Evolutionary conservation across 1,140 invertebrate species (phyloP), one percentile per base, ranked within the genome.

Genomic region (Drosophila bocqueti): DNA sequence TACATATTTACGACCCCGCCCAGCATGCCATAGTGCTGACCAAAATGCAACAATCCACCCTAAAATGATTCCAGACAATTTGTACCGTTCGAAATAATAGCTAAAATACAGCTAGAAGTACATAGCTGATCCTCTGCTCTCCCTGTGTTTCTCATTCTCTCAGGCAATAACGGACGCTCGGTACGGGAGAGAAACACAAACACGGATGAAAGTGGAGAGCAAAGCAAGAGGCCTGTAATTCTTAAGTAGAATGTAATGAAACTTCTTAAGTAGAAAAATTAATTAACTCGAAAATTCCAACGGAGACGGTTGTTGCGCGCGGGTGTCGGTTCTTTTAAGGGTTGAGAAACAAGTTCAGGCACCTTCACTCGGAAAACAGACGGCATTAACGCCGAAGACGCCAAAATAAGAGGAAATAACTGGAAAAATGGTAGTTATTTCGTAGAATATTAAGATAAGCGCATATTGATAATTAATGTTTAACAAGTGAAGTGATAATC

Each of bases 51-150:
- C 4, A 11, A 31, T 31, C n/a, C 16, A 7, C 9, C 16, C 3
- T 7, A 18, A 18, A 52, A 21, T 18, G 18, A 1, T n/a, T 31
- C 13, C 6, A 5, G 18, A 13, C 3, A 21, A 36, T 38, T 10
- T 16, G 2, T 21, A 34, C 49, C 29, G 21, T 36, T 21, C 31
- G 15, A 16, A 24, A 38, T 1, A 38, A 36, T 24, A 24, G 15
- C 34, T 10, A 9, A 16, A 38, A 38, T 38, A 16, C 4, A 24
- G 8, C 34, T 55, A 11, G 15, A 55, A 16, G 34, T 9, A 2
- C 52, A 55, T 24, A 21, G 1, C 52, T 38, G 52, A 55, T 55
- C 13, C 34, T 15, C 34, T 15, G 52, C 52, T 36, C n/a, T 34
- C 29, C 21, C n/a, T 18, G 0, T 36, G 1, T 36, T 21, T 54